phyloP scores from a whole-genome alignment of 2,888 invertebrate genomes.

The Mythimna impura region DNA sequence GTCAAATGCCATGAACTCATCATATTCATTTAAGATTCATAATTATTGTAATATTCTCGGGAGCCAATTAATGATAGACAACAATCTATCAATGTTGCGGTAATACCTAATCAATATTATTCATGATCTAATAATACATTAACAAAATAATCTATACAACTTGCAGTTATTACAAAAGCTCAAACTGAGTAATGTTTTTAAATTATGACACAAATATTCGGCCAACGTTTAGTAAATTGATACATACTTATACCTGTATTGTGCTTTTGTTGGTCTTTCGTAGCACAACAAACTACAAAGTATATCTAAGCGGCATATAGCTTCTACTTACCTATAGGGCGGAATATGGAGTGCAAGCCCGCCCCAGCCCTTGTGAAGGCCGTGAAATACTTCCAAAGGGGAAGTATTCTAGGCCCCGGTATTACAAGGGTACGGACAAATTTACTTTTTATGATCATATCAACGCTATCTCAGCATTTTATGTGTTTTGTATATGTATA shows the following conservation, averaged over 20 bases:
- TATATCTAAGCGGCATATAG: slow-evolving; percentile 5
- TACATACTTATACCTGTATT: background rate
- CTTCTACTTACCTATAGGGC: slow-evolving; percentile 29
- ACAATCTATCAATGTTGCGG: background rate
- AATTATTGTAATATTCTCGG: background rate
- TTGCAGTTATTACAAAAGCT: slow-evolving; percentile 4
- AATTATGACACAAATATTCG: background rate
- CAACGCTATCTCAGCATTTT: slow-evolving; percentile 65
- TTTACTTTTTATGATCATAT: slow-evolving; percentile 71
- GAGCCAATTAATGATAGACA: slow-evolving; percentile 8
- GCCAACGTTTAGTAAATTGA: background rate
- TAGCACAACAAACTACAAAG: slow-evolving; percentile 21
- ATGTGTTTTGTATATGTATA: slow-evolving; percentile 48
- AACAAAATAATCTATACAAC: background rate
- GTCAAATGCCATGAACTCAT: slow-evolving; percentile 33
- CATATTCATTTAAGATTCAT: slow-evolving; percentile 1
- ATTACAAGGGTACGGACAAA: slow-evolving; percentile 69
- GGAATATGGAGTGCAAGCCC: slow-evolving; percentile 63
- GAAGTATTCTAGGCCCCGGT: slow-evolving; percentile 62
- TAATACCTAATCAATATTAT: background rate
- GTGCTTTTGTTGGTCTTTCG: background rate
- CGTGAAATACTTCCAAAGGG: slow-evolving; percentile 62
- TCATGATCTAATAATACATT: slow-evolving; percentile 12
- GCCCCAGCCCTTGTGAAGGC: slow-evolving; percentile 67
- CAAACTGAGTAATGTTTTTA: background rate